Evolutionary conservation across 2,797 vertebrate genomes (phyloP), one percentile per base, ranked within the genome.

Genomic region (Hemitrygon akajei): DNA sequence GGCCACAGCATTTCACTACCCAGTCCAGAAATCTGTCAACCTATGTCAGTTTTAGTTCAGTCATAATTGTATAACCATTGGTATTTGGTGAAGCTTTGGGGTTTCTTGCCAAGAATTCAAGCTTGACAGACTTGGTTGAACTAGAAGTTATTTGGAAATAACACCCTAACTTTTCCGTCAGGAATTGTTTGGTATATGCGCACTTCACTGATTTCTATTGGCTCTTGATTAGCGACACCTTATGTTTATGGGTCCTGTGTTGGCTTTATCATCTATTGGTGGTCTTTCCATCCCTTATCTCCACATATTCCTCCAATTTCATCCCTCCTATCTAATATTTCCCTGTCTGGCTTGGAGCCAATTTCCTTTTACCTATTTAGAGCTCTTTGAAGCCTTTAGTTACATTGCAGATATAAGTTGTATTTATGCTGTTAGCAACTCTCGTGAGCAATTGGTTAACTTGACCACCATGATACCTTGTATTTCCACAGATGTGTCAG

Each of bases 401-500:
- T 89, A 37, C 58, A 86, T 86, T 86, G 30, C 27, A 60, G 82
- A 86, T 60, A 25, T 16, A 86, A 34, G n/a, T 20, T 69, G 37
- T 37, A 34, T 7, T 89, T 37, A 37, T 1, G 20, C 27, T 22
- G 9, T 37, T 89, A 7, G 86, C 37, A 20, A 34, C 10, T 37
- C n/a, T 69, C 10, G 7, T 9, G 18, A 89, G 11, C 34, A 34
- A 66, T 60, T 69, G n/a, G 18, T 89, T 69, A 25, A 66, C 14
- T 37, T 69, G 60, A 66, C 6, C n/a, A 3, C 9, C 3, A 5
- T 89, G 63, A 69, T 10, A 18, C 12, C 18, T 89, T 89, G 60
- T 69, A 37, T 89, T 89, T 89, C 34, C 63, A 89, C 86, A 89
- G 86, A 69, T 69, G 86, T 20, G 37, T 30, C 60, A 69, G 86